Evolutionary conservation across 1,140 invertebrate species (phyloP).

Genomic region (Sipha flava): DNA sequence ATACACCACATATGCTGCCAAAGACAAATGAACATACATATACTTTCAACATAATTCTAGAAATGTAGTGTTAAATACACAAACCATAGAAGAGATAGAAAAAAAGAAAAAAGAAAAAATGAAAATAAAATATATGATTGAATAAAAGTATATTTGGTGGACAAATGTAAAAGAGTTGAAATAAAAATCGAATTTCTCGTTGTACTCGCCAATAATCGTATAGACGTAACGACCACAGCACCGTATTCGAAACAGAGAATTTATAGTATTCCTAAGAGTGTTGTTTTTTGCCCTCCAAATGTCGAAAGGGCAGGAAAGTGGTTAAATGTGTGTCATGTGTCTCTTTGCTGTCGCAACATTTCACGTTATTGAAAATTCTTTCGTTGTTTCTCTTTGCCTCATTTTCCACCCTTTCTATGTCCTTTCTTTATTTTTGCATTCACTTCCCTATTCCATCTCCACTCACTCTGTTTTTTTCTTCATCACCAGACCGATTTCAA

Average conservation of each 20-base stretch:
- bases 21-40: no score
- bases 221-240: background rate
- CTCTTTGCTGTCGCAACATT: slow-evolving; percentile 28
- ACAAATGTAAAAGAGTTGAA: background rate
- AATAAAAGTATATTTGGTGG: background rate
- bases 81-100: no score
- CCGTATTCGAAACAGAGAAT: background rate
- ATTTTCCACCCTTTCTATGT: background rate
- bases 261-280: slow-evolving; percentile 15
- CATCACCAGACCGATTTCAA: background rate
- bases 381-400: background rate
- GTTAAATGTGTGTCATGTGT: slow-evolving; percentile 29
- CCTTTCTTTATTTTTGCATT: background rate
- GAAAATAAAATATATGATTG: no score
- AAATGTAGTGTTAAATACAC: no score
- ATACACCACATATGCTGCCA: no score
- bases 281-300: slow-evolving; percentile 7
- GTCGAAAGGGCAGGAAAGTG: slow-evolving; percentile 15
- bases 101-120: no score
- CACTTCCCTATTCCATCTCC: background rate
- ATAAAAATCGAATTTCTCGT: background rate
- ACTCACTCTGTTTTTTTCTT: background rate
- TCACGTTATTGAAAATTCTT: slow-evolving; percentile 30
- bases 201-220: background rate
- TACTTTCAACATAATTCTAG: no score